Conservation (phyloP, 2,888 invertebrate species). For the Spilarctia lutea region DNA sequence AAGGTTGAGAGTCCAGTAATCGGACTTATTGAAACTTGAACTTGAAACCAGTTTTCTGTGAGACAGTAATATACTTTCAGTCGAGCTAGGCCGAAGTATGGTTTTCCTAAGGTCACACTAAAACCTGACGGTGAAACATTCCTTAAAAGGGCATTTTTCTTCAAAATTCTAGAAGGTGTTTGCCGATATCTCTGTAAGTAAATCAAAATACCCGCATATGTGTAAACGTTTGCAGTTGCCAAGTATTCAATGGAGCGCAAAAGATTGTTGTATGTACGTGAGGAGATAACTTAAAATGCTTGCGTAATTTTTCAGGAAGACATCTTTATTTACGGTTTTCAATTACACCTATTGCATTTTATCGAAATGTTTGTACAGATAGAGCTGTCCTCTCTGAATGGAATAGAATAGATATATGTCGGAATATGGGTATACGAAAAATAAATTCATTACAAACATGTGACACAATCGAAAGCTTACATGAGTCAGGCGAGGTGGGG, state of each 20-base stretch:
- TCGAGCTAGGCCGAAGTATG: no score
- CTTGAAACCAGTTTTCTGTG: no score
- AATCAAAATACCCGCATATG: conserved; percentile 38
- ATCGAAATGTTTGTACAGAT: no score
- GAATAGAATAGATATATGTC: no score
- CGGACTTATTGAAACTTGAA: no score
- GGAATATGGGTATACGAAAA: no score
- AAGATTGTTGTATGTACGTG: conserved; percentile 35
- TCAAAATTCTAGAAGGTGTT: conserved; percentile 3
- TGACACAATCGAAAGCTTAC: no score
- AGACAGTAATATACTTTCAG: not conserved
- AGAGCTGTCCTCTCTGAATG: no score
- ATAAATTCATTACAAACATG: no score
- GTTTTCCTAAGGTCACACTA: no score
- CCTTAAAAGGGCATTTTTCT: not conserved
- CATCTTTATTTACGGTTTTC: not conserved
- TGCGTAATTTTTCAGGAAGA: not conserved
- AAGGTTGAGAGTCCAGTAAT: no score
- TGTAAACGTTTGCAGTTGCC: conserved; percentile 32
- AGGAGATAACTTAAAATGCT: conserved; percentile 16
- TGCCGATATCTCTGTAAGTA: conserved; percentile 23
- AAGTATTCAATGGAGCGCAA: conserved; percentile 43
- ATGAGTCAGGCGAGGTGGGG: no score
- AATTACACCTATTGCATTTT: not conserved
- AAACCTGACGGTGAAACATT: not conserved